Evolutionary conservation across 1,140 invertebrate genomes (phyloP), one percentile per base, ranked within the genome.

Genomic region (Sitobion miscanthi): DNA sequence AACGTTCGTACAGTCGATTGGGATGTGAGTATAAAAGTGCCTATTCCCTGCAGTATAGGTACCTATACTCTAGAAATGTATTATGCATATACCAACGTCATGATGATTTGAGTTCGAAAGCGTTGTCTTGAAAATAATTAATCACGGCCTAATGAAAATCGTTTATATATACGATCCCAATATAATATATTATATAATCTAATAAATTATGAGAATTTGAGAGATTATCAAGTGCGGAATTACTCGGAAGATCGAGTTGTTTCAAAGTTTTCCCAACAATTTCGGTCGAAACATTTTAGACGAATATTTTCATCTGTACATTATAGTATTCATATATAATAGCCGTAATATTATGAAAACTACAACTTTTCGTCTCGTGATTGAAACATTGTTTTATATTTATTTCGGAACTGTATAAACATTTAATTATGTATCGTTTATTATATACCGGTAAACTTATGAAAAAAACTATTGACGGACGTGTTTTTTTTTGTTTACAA

Each of bases 401-500:
- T 77, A 77, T 35, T n/a, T 77, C n/a, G 30, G 4, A 35, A 77
- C 30, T 77, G 62, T 77, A 77, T 77, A 35, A 77, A 69, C n/a
- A 62, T n/a, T 69, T 35, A 17, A 77, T 17, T n/a, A n/a, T 77
- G 6, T 6, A 77, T 77, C 11, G 57, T 25, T 5, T n/a, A 69
- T 30, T 30, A 69, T n/a, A 17, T 35, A 35, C 14, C 14, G 62
- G 6, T 20, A 87, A n/a, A 87, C 42, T 21, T 30, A 47, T 86
- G n/a, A 35, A 30, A 86, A 14, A 49, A 30, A 20, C 20, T 49
- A 49, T 45, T 85, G 38, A 85, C 38, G 23, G 42, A 25, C 42
- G 23, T 45, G 83, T 85, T 42, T 85, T 85, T 85, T 83, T 85
- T 85, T 85, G 23, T 30, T 85, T 23, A 88, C 9, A 62, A 90